Conservation (phyloP, 2,888 invertebrate genomes). For the Parnassius apollo region DNA sequence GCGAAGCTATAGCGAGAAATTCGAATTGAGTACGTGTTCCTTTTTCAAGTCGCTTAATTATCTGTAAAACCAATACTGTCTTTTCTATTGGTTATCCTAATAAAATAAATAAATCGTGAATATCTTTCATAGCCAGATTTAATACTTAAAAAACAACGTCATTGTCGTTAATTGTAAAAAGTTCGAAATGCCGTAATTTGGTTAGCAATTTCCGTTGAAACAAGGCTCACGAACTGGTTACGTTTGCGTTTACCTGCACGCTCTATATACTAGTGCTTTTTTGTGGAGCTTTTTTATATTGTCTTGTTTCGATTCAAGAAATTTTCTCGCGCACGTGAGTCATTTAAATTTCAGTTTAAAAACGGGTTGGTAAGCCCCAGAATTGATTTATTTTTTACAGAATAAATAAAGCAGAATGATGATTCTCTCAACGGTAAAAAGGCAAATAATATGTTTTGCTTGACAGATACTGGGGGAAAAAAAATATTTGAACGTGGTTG, state of each 20-base stretch:
- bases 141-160: no score
- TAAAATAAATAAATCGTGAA: no score
- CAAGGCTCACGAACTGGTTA: constrained; percentile 12
- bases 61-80: no score
- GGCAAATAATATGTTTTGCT: no score
- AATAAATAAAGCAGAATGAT: neutral
- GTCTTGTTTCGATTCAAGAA: constrained; percentile 5
- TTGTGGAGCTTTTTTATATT: neutral
- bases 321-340: constrained; percentile 1
- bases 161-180: neutral
- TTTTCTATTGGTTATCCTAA: no score
- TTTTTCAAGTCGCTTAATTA: no score
- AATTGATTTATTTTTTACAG: neutral
- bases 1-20: no score
- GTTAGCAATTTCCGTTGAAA: constrained; percentile 17
- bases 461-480: no score
- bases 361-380: neutral
- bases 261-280: constrained; percentile 11
- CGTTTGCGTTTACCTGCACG: constrained; percentile 13
- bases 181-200: constrained; percentile 12
- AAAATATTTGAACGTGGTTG: no score
- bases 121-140: no score
- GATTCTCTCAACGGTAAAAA: neutral
- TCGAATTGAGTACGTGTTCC: no score
- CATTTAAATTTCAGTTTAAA: constrained; percentile 1